Evolutionary conservation across 2,797 vertebrate genomes (phyloP).

Genomic region (Micrastur ruficollis): DNA sequence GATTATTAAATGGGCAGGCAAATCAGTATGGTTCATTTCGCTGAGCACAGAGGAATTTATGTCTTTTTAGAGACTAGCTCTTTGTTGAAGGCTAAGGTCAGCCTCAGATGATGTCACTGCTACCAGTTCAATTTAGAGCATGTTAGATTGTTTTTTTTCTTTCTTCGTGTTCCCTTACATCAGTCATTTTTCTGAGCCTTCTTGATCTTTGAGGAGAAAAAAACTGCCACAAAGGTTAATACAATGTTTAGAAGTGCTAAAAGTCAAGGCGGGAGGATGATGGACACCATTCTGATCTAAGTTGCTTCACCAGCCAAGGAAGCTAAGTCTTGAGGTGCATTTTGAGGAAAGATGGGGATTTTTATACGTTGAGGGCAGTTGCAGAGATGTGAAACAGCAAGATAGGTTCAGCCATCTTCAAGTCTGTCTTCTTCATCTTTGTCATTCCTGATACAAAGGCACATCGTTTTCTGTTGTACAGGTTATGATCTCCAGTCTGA

Average conservation of each 20-base stretch:
- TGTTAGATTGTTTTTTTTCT: not conserved
- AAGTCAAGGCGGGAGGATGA: not conserved
- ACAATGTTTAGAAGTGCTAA: not conserved
- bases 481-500: not conserved
- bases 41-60: not conserved
- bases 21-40: not conserved
- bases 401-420: not conserved
- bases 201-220: not conserved
- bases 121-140: not conserved
- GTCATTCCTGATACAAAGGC: not conserved
- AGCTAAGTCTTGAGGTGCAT: not conserved
- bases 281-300: not conserved
- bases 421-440: not conserved
- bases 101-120: not conserved
- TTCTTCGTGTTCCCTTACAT: not conserved
- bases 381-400: not conserved
- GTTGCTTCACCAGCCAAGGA: not conserved
- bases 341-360: not conserved
- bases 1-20: not conserved
- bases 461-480: not conserved
- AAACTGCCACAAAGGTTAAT: not conserved
- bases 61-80: not conserved
- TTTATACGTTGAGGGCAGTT: not conserved
- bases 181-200: not conserved
- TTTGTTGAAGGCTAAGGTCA: not conserved